A percentile compares a stretch with the other conserved stretches of the same genome.
Evolutionary conservation across 2,113 vertebrate species (phyloP).

Genomic region (Micromys minutus): DNA sequence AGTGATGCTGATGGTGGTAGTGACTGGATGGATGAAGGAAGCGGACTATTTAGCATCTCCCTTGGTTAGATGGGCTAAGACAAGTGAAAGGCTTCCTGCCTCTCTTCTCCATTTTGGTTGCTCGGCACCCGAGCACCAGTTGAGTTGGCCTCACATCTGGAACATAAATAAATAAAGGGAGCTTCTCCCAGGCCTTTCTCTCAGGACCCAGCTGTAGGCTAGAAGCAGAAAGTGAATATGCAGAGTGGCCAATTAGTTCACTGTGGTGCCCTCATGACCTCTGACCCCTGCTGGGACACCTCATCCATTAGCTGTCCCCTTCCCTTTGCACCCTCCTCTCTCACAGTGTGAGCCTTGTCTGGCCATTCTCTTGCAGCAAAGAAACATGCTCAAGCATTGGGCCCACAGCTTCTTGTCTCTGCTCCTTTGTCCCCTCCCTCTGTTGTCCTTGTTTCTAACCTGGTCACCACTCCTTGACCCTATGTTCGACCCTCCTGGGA

Average conservation of each 20-base stretch:
- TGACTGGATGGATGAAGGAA: background rate
- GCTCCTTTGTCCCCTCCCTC: constrained; percentile 90
- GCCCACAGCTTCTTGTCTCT: constrained; percentile 90
- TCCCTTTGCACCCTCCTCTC: constrained; percentile 82
- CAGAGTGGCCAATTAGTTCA: constrained; percentile 93
- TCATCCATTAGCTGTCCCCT: constrained; percentile 90
- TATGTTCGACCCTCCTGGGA: constrained; percentile 79
- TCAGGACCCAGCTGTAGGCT: constrained; percentile 66
- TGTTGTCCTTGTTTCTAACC: constrained; percentile 89
- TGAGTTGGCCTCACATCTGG: background rate
- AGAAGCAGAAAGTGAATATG: constrained; percentile 83
- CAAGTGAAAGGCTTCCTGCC: background rate
- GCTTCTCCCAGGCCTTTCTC: constrained; percentile 25
- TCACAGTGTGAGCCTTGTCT: constrained; percentile 95
- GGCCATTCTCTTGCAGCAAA: constrained; percentile 91
- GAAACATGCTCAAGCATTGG: constrained; percentile 94
- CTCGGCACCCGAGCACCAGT: background rate
- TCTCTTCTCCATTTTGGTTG: constrained; percentile 12
- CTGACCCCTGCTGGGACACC: constrained; percentile 93
- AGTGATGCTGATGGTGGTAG: background rate
- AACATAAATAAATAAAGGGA: constrained; percentile 56
- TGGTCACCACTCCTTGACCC: constrained; percentile 93
- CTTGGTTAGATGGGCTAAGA: background rate
- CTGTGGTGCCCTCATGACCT: constrained; percentile 92
- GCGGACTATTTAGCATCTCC: background rate